phyloP scores from a whole-genome alignment of 1,140 invertebrate species.

The Bacillus rossius region DNA sequence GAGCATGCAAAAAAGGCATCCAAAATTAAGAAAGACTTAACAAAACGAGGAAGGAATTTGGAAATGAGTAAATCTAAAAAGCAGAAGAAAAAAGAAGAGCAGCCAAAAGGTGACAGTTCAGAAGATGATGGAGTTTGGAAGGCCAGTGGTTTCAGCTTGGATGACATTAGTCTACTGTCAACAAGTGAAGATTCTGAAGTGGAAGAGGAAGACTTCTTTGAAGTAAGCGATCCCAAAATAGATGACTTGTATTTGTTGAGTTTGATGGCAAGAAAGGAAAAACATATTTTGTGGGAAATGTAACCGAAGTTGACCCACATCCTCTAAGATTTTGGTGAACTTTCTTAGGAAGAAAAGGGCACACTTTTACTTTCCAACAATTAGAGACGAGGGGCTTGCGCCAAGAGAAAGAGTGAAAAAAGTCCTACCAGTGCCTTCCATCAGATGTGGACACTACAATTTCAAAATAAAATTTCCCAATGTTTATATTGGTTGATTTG shows the following conservation, averaged over 20 bases:
- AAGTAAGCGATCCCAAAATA: background rate
- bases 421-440: no score
- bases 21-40: background rate
- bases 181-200: conserved; percentile 2
- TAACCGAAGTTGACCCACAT: background rate
- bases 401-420: no score
- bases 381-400: no score
- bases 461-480: no score
- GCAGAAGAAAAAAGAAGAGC: no score
- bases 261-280: conserved; percentile 1
- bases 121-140: background rate
- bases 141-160: background rate
- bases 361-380: no score
- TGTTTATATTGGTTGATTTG: no score
- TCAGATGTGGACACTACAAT: no score
- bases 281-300: conserved; percentile 1
- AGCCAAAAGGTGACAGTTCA: background rate
- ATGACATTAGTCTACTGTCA: background rate
- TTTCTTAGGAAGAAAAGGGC: no score
- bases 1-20: background rate
- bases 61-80: background rate
- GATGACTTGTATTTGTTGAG: background rate
- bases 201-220: conserved; percentile 6
- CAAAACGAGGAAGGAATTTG: conserved; percentile 4
- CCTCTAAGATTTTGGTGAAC: no score